phyloP scores from a whole-genome alignment of 2,888 invertebrate genomes.

The Pterobdella sp. region DNA sequence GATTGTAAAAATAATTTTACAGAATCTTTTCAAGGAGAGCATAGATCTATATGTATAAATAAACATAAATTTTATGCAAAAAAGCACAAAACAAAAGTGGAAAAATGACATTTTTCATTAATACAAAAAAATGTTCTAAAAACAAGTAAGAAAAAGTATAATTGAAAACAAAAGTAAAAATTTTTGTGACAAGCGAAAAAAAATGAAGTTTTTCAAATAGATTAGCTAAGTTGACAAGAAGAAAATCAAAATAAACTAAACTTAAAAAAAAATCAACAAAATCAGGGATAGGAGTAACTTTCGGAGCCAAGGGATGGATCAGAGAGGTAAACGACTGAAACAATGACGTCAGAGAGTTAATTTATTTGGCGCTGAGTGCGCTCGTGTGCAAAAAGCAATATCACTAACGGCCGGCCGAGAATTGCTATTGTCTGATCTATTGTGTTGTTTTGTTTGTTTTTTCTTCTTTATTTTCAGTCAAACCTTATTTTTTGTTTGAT shows the following conservation, averaged over 20 bases:
- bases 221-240: neutral
- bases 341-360: slow-evolving; percentile 14
- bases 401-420: slow-evolving; percentile 7
- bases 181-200: neutral
- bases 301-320: no score
- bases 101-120: no score
- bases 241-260: neutral
- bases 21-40: no score
- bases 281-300: neutral
- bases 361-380: slow-evolving; percentile 16
- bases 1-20: no score
- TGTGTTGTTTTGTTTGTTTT: neutral
- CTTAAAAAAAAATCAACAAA: neutral
- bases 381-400: slow-evolving; percentile 16
- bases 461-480: neutral
- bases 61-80: no score
- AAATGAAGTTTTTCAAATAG: neutral
- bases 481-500: neutral
- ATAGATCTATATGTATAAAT: no score
- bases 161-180: no score
- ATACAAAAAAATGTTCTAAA: neutral
- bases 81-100: no score
- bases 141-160: neutral
- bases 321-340: slow-evolving; percentile 16
- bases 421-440: slow-evolving; percentile 3